Evolutionary conservation across 2,797 vertebrate species (phyloP).

Genomic region (Ptychobarbus kaznakovi): DNA sequence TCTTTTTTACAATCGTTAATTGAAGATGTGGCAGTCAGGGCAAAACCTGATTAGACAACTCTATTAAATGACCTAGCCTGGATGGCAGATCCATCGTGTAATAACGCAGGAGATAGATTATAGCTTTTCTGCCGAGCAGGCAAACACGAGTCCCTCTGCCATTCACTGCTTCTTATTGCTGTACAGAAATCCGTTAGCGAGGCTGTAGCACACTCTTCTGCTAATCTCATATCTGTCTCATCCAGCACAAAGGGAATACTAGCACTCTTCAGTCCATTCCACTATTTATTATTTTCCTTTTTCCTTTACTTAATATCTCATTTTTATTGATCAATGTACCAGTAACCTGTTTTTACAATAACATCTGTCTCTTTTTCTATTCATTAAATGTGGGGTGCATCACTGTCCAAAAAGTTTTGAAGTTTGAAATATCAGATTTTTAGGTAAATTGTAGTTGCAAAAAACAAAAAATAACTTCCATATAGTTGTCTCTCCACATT

Average conservation of each 20-base stretch:
- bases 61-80: constrained; percentile 66
- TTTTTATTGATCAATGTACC: constrained; percentile 9
- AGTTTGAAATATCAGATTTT: background rate
- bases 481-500: background rate
- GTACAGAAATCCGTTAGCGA: constrained; percentile 61
- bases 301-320: background rate
- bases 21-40: constrained; percentile 64
- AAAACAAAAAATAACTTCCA: background rate
- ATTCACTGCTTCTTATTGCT: constrained; percentile 58
- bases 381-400: background rate
- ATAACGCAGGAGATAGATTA: constrained; percentile 73
- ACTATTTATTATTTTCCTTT: background rate
- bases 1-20: constrained; percentile 58
- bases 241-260: background rate
- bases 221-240: constrained; percentile 53
- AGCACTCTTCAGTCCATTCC: background rate
- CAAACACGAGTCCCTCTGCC: constrained; percentile 45
- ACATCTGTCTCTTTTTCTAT: background rate
- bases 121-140: constrained; percentile 65
- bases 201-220: constrained; percentile 30
- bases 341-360: background rate
- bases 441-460: background rate
- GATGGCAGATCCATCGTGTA: constrained; percentile 75
- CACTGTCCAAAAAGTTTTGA: background rate
- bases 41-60: constrained; percentile 74